phyloP scores from a whole-genome alignment of 2,888 invertebrate genomes.

The Keiferia lycopersicella region DNA sequence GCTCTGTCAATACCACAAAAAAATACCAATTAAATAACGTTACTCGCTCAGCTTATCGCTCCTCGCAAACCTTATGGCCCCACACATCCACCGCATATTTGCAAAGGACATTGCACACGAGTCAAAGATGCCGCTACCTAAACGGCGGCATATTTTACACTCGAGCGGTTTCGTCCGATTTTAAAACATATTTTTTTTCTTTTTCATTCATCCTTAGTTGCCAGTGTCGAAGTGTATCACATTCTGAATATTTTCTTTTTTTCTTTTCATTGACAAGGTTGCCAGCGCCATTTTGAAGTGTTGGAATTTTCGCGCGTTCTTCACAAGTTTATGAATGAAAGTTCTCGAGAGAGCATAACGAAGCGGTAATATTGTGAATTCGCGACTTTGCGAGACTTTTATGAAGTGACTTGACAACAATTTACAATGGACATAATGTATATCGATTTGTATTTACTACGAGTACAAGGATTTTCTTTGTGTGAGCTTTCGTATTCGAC shows the following conservation, averaged over 20 bases:
- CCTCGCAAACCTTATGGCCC: slow-evolving; percentile 34
- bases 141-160: slow-evolving; percentile 60
- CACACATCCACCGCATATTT: slow-evolving; percentile 34
- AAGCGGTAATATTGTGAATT: slow-evolving; percentile 35
- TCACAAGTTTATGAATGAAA: slow-evolving; percentile 40
- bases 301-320: slow-evolving; percentile 24
- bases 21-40: too few species aligned
- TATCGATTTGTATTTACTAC: slow-evolving; percentile 21
- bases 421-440: slow-evolving; percentile 21
- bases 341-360: slow-evolving; percentile 39
- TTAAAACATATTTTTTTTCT: slow-evolving; percentile 37
- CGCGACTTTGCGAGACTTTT: slow-evolving; percentile 28
- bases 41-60: slow-evolving; percentile 8
- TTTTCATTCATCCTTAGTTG: slow-evolving; percentile 29
- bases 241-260: slow-evolving; percentile 19
- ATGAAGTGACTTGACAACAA: slow-evolving; percentile 11
- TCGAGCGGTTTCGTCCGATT: slow-evolving; percentile 40
- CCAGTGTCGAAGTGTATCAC: slow-evolving; percentile 24
- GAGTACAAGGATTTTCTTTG: slow-evolving; percentile 2
- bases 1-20: too few species aligned
- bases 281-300: background rate
- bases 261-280: slow-evolving; percentile 10
- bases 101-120: slow-evolving; percentile 40
- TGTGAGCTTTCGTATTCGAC: background rate
- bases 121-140: slow-evolving; percentile 70